A percentile compares a stretch with the other conserved stretches of the same genome.
phyloP scores from a whole-genome alignment of 2,888 invertebrate species.

The Camptogramma bilineatum region DNA sequence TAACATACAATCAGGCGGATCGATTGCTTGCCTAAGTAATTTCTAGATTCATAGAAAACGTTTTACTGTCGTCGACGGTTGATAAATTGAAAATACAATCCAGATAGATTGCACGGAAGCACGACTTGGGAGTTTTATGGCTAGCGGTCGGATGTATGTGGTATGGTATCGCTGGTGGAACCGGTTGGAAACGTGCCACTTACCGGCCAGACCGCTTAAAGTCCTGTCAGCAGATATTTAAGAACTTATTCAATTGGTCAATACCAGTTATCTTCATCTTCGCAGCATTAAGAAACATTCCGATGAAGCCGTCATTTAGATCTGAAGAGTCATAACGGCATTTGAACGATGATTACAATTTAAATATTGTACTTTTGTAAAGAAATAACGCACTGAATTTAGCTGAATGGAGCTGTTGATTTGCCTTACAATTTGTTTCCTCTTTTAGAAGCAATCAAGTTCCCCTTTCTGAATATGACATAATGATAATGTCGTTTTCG shows the following conservation, averaged over 20 bases:
- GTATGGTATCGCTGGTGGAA: slow-evolving; percentile 37
- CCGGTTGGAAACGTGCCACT: slow-evolving; percentile 46
- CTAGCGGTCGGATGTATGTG: slow-evolving; percentile 39
- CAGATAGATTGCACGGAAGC: slow-evolving; percentile 31
- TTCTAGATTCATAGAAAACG: slow-evolving; percentile 11
- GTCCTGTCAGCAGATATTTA: slow-evolving; percentile 36
- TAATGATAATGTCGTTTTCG: slow-evolving; percentile 44
- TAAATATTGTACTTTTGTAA: slow-evolving; percentile 1
- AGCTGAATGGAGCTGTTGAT: slow-evolving; percentile 31
- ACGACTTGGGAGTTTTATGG: slow-evolving; percentile 40
- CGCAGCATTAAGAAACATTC: slow-evolving; percentile 9
- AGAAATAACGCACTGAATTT: slow-evolving; percentile 26
- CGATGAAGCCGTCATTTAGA: slow-evolving; percentile 3
- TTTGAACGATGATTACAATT: slow-evolving; percentile 27
- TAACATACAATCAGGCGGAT: slow-evolving; percentile 40
- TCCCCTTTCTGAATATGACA: slow-evolving; percentile 43
- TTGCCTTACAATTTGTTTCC: slow-evolving; percentile 61
- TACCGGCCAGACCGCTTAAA: slow-evolving; percentile 38
- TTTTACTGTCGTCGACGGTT: slow-evolving; percentile 5
- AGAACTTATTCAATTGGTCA: slow-evolving; percentile 34
- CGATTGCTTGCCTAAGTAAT: slow-evolving; percentile 27
- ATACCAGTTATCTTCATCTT: slow-evolving; percentile 21
- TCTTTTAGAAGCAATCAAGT: slow-evolving; percentile 70
- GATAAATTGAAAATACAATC: slow-evolving; percentile 26
- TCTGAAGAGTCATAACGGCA: slow-evolving; percentile 17